Evolutionary conservation across 2,113 vertebrate genomes (phyloP).

Genomic region (Azemiops feae): DNA sequence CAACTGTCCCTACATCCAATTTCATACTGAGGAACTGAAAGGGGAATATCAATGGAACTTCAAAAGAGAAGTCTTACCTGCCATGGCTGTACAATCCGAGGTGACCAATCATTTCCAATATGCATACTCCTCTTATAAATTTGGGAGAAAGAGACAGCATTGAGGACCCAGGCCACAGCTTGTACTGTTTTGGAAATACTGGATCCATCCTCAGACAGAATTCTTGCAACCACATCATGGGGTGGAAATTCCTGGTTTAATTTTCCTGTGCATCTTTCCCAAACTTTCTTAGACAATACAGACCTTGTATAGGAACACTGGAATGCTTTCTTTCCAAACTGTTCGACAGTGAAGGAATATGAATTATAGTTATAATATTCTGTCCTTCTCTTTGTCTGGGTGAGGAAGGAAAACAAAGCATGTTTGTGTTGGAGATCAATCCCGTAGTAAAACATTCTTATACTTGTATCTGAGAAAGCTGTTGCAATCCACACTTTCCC

Average conservation of each 20-base stretch:
- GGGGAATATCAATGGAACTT: neutral
- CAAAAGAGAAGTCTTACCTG: neutral
- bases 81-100: neutral
- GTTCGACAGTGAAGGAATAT: too few relatives aligned
- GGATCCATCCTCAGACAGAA: neutral
- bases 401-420: too few relatives aligned
- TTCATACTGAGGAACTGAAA: neutral
- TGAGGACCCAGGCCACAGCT: neutral
- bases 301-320: too few relatives aligned
- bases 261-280: neutral
- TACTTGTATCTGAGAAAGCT: neutral
- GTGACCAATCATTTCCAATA: neutral
- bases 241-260: neutral
- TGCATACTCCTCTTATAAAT: neutral
- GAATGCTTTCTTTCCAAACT: too few relatives aligned
- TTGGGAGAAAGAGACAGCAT: neutral
- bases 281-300: neutral
- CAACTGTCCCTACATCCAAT: neutral
- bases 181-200: neutral
- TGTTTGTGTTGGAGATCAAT: too few relatives aligned
- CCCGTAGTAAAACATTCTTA: too few relatives aligned
- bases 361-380: too few relatives aligned
- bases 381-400: too few relatives aligned
- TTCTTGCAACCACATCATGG: neutral
- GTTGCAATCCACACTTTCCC: neutral